phyloP scores from a whole-genome alignment of 2,888 invertebrate genomes.

The Anaspis maculata region DNA sequence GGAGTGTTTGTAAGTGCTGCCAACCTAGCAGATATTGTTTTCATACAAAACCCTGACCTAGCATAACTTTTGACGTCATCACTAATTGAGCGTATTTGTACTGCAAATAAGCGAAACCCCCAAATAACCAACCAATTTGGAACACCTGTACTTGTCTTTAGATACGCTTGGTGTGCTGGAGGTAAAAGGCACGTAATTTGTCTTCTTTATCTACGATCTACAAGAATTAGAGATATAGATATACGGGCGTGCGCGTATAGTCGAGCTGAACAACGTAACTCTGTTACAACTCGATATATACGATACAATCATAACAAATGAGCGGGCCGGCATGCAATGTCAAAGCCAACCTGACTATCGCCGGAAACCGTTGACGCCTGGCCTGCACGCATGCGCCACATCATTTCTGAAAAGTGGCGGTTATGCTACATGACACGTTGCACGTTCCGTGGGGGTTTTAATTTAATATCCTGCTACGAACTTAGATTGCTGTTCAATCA shows the following conservation, averaged over 20 bases:
- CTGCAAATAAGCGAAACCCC: no score
- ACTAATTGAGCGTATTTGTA: no score
- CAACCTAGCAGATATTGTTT: no score
- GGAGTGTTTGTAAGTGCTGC: no score
- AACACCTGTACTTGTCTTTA: no score
- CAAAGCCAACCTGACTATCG: constrained; percentile 15
- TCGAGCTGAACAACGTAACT: constrained; percentile 20
- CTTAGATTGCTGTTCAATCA: constrained; percentile 5
- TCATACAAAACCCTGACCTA: no score
- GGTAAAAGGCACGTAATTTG: constrained; percentile 15
- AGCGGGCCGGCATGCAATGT: constrained; percentile 21
- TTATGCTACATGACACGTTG: constrained; percentile 10
- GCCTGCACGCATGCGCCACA: constrained; percentile 11
- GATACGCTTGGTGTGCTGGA: not conserved
- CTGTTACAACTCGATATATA: constrained; percentile 25
- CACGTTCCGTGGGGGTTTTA: constrained; percentile 8
- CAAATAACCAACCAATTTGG: no score
- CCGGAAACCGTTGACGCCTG: constrained; percentile 14
- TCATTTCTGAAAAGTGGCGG: constrained; percentile 13
- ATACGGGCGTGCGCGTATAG: constrained; percentile 18
- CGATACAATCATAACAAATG: constrained; percentile 27
- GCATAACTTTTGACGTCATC: no score
- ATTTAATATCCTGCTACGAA: constrained; percentile 12
- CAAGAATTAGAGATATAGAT: constrained; percentile 14
- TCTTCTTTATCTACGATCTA: constrained; percentile 24